Conservation (phyloP, 2,113 vertebrate genomes). For the Phylloscopus whistleri region DNA sequence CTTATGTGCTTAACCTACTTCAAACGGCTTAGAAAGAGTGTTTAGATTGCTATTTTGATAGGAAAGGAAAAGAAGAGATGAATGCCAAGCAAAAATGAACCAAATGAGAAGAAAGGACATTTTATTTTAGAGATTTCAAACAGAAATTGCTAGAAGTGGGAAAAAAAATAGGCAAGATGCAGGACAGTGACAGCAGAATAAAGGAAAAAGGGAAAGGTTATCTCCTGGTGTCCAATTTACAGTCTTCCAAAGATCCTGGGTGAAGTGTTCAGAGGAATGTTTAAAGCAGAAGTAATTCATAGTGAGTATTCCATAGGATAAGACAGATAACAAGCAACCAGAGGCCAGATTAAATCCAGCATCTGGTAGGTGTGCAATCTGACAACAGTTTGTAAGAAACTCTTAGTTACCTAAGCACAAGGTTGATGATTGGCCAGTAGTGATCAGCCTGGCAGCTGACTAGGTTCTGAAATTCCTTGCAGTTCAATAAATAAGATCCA, state of each 20-base stretch:
- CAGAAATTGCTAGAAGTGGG: background rate
- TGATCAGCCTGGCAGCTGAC: background rate
- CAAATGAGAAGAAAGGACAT: background rate
- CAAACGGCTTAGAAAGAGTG: background rate
- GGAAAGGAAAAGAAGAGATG: background rate
- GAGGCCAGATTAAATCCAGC: background rate
- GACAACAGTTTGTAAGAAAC: background rate
- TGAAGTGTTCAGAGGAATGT: background rate
- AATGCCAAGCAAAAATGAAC: background rate
- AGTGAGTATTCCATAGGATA: background rate
- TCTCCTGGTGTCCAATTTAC: background rate
- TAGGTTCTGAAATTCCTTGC: background rate
- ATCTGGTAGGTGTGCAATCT: background rate
- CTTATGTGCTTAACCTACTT: background rate
- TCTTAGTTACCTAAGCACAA: background rate
- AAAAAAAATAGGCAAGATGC: background rate
- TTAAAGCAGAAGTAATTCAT: background rate
- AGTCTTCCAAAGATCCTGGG: background rate
- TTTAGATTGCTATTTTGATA: background rate
- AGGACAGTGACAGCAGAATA: background rate
- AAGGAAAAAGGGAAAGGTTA: background rate
- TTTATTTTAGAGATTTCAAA: conserved; percentile 18
- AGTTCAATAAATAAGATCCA: background rate
- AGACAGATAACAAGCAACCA: background rate
- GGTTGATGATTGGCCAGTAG: background rate